A percentile compares a stretch with the other conserved stretches of the same genome.
Conservation (phyloP, 2,888 invertebrate genomes). For the Ichneumoninae sp. region DNA sequence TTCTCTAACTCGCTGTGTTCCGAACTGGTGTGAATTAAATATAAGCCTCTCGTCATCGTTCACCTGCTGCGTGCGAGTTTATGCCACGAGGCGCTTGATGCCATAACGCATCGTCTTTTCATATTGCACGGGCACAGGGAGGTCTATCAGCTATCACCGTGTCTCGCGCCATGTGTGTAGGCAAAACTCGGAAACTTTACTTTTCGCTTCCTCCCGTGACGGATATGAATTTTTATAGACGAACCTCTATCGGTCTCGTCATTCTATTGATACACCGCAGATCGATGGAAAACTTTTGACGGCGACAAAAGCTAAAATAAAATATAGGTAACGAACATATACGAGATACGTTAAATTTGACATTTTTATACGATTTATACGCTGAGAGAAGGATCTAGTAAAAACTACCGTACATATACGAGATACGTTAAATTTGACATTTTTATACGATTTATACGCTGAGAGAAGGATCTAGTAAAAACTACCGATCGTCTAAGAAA, state of each 20-base stretch:
- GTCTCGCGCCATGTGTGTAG: not conserved
- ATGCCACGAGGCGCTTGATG: slow-evolving; percentile 1
- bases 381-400: too few species aligned
- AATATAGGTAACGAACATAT: too few species aligned
- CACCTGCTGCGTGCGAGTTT: slow-evolving; percentile 39
- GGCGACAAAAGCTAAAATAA: too few species aligned
- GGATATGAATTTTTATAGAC: slow-evolving; percentile 11
- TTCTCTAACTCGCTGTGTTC: slow-evolving; percentile 8
- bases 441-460: too few species aligned
- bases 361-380: too few species aligned
- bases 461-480: too few species aligned
- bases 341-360: too few species aligned
- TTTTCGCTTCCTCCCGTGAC: not conserved
- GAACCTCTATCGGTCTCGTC: not conserved
- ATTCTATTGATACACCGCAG: not conserved
- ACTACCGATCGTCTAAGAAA: too few species aligned
- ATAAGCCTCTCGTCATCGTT: slow-evolving; percentile 41
- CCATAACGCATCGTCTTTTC: slow-evolving; percentile 29
- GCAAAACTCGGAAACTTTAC: slow-evolving; percentile 21
- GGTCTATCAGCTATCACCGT: not conserved
- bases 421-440: too few species aligned
- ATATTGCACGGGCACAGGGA: slow-evolving; percentile 10
- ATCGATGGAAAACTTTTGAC: not conserved
- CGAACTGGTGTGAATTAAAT: slow-evolving; percentile 46
- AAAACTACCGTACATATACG: too few species aligned